These are phyloP conservation scores for Ophion slaviceki DNA, from an alignment of 2,888 invertebrate species.

Conservation along the genomic window DNA sequence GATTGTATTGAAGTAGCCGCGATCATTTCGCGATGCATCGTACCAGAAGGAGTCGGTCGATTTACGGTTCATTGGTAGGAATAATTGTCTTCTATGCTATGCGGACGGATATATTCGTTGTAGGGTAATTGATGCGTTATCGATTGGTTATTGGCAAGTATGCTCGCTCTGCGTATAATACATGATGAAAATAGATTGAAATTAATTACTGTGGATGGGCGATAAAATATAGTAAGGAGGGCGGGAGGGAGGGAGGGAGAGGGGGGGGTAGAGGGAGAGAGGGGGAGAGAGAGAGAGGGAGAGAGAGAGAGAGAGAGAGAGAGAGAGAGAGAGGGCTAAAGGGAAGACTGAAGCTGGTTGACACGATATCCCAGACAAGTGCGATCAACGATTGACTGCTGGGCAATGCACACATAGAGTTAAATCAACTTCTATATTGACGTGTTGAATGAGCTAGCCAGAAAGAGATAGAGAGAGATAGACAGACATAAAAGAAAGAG, in stretches of 20 bases:
- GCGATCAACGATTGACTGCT: constrained; percentile 55
- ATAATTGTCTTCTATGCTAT: constrained; percentile 28
- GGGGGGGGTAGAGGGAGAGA: neutral
- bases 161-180: constrained; percentile 18
- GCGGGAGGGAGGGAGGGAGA: constrained; percentile 6
- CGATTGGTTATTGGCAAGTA: constrained; percentile 46
- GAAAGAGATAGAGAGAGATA: neutral
- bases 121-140: constrained; percentile 38
- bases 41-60: neutral
- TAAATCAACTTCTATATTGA: constrained; percentile 35
- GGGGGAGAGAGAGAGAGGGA: neutral
- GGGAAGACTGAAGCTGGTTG: constrained; percentile 26
- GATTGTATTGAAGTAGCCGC: too few relatives aligned
- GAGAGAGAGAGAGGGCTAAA: neutral
- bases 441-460: constrained; percentile 35
- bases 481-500: too few relatives aligned
- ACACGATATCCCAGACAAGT: constrained; percentile 37
- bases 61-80: constrained; percentile 48
- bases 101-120: neutral
- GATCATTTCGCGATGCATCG: neutral
- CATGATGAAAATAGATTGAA: constrained; percentile 40
- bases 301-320: constrained; percentile 15
- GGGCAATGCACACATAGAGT: constrained; percentile 20
- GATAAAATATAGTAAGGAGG: constrained; percentile 9
- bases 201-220: constrained; percentile 42